Evolutionary conservation across 2,797 vertebrate species (phyloP).

Genomic region (Urocyon cinereoargenteus): DNA sequence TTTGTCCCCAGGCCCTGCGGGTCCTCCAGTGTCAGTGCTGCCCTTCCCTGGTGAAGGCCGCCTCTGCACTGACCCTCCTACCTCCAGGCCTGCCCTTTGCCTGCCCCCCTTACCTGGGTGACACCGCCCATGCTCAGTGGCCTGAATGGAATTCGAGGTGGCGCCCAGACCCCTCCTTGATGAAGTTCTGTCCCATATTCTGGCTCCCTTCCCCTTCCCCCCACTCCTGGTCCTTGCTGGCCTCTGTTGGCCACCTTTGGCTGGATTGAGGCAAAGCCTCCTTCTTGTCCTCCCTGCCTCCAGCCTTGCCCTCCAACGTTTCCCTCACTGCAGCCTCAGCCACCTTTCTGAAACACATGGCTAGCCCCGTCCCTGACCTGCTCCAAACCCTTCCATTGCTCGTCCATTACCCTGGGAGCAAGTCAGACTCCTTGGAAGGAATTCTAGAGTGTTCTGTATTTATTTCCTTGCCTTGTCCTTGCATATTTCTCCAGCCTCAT

Average conservation of each 20-base stretch:
- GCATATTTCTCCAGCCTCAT: background rate
- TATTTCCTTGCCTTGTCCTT: background rate
- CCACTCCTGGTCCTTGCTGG: background rate
- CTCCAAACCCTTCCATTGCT: background rate
- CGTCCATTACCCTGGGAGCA: background rate
- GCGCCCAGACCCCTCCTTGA: background rate
- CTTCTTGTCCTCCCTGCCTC: background rate
- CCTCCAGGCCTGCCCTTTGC: background rate
- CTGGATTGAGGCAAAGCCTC: background rate
- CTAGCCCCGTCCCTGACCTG: background rate
- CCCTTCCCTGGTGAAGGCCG: background rate
- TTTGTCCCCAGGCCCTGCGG: background rate
- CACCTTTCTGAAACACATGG: background rate
- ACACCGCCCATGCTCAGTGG: background rate
- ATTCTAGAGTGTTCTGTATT: accelerated
- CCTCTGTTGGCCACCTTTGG: background rate
- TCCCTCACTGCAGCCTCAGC: background rate
- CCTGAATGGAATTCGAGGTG: background rate
- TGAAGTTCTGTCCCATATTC: accelerated
- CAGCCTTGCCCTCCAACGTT: background rate
- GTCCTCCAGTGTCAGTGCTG: background rate
- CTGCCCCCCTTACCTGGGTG: background rate
- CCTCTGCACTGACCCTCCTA: background rate
- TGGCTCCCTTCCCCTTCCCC: background rate
- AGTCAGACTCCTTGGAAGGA: background rate